phyloP scores from a whole-genome alignment of 1,140 invertebrate genomes.

The Drosophila equinoxialis region DNA sequence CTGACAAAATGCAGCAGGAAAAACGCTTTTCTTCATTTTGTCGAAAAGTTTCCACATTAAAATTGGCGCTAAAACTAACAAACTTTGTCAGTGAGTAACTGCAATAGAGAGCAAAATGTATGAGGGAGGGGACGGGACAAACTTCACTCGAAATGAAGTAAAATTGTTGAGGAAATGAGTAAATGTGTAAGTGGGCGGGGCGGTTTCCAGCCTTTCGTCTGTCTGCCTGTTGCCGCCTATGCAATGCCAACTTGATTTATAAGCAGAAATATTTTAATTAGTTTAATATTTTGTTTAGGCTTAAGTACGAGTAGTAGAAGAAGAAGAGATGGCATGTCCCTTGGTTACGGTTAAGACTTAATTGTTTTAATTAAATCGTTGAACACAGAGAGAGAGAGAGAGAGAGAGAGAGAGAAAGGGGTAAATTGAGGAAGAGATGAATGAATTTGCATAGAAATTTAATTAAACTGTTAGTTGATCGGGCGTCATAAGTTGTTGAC shows the following conservation, averaged over 20 bases:
- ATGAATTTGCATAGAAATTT: constrained; percentile 8
- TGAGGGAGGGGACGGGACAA: neutral
- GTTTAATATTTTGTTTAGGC: constrained; percentile 41
- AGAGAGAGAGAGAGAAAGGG: neutral
- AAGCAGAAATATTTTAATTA: constrained; percentile 57
- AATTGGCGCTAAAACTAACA: constrained; percentile 55
- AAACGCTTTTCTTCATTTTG: constrained; percentile 23
- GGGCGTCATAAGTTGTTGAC: neutral
- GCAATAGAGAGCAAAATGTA: neutral
- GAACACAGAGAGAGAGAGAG: no score
- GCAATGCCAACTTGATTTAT: constrained; percentile 38
- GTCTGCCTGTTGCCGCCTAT: constrained; percentile 1
- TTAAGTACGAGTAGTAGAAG: neutral
- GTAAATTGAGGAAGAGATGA: neutral
- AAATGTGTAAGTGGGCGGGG: constrained; percentile 16
- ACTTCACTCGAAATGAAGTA: constrained; percentile 7
- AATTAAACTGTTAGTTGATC: constrained; percentile 3
- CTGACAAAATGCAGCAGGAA: constrained; percentile 26
- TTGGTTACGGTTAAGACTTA: constrained; percentile 16
- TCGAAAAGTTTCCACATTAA: constrained; percentile 51
- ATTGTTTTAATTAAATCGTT: constrained; percentile 33
- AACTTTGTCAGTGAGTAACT: constrained; percentile 30
- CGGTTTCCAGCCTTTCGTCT: neutral
- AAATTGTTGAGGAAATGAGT: constrained; percentile 7
- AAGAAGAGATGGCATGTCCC: constrained; percentile 7